These are phyloP conservation scores for Hybognathus amarus DNA, from an alignment of 2,797 vertebrate genomes.

Conservation along the genomic window DNA sequence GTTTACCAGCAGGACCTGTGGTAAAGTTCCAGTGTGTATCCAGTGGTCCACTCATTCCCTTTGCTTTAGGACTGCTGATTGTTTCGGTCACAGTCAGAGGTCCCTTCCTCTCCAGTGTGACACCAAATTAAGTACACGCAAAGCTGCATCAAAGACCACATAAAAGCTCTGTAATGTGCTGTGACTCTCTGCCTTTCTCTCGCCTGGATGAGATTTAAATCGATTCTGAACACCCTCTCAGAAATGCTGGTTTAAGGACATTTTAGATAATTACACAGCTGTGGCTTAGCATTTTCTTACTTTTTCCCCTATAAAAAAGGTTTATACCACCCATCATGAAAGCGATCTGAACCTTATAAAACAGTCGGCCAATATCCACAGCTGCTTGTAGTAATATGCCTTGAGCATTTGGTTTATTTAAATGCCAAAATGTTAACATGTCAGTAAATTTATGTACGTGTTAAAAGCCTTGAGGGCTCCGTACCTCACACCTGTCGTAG, in stretches of 20 bases:
- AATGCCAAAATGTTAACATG: constrained; percentile 47
- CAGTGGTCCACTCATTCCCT: constrained; percentile 23
- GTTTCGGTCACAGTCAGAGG: constrained; percentile 59
- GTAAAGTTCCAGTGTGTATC: neutral
- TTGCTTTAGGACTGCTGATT: constrained; percentile 51
- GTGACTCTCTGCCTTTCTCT: constrained; percentile 60
- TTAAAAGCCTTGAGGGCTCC: constrained; percentile 30
- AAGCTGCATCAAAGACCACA: constrained; percentile 61
- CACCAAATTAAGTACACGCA: constrained; percentile 59
- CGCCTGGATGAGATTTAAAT: constrained; percentile 63
- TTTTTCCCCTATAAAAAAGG: constrained; percentile 52
- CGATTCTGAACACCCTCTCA: constrained; percentile 62
- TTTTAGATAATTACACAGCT: constrained; percentile 67
- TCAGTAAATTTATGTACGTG: constrained; percentile 39
- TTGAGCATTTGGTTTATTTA: constrained; percentile 48
- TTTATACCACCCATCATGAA: constrained; percentile 50
- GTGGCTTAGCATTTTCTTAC: constrained; percentile 57
- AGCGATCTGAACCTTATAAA: constrained; percentile 52
- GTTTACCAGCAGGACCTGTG: constrained; percentile 19
- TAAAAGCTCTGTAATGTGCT: constrained; percentile 60
- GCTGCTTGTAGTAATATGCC: constrained; percentile 23
- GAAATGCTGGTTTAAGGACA: constrained; percentile 62
- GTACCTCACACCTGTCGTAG: neutral
- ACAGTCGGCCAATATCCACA: constrained; percentile 41
- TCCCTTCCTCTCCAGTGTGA: constrained; percentile 55